Evolutionary conservation across 2,113 vertebrate genomes (phyloP).

Genomic region (Holacanthus passer): DNA sequence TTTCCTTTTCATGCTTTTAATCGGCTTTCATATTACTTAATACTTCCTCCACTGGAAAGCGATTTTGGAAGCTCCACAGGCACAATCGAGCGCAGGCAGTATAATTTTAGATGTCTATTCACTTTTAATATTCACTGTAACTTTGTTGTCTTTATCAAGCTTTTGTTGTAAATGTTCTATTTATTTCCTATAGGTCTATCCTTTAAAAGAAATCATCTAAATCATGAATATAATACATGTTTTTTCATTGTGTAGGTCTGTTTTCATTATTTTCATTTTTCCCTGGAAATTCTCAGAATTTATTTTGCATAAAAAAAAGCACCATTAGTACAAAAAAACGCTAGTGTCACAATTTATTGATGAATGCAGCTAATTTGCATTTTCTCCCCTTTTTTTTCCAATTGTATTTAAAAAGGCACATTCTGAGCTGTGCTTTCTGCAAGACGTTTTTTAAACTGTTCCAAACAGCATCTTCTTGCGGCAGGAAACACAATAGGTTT

Average conservation of each 20-base stretch:
- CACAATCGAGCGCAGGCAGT: neutral
- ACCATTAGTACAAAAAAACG: neutral
- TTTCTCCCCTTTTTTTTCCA: neutral
- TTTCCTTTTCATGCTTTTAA: conserved; percentile 20
- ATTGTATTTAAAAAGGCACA: neutral
- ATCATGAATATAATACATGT: neutral
- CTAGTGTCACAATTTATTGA: neutral
- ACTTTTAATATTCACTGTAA: conserved; percentile 5
- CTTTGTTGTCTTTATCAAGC: neutral
- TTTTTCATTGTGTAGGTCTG: neutral
- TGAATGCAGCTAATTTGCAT: neutral
- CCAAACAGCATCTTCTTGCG: neutral
- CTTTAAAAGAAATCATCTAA: too few species aligned
- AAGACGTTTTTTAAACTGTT: neutral
- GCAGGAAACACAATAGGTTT: neutral
- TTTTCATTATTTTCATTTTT: neutral
- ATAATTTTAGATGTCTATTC: conserved; percentile 1
- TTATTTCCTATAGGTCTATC: too few species aligned
- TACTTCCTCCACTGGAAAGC: conserved; percentile 13
- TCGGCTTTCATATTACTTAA: neutral
- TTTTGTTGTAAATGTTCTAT: neutral
- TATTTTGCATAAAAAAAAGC: neutral
- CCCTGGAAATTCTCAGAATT: too few species aligned
- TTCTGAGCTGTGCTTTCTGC: neutral
- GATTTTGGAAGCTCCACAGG: neutral